Conservation (phyloP, 2,888 invertebrate species). For the Eupithecia exiguata region DNA sequence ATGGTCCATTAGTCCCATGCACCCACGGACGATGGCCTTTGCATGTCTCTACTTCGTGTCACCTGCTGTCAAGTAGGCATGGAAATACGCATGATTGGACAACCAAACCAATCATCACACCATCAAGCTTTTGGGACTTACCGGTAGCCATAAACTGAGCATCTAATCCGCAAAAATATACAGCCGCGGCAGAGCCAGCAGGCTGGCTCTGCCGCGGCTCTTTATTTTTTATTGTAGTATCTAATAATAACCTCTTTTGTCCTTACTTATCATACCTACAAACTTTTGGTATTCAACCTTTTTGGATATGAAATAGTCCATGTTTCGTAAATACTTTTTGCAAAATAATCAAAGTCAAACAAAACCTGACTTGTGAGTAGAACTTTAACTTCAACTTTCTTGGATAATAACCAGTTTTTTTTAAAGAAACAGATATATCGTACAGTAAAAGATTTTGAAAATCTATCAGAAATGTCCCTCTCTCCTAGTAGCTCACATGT, state of each 20-base stretch:
- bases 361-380: too few species aligned
- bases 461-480: not conserved
- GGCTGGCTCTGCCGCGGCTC: not conserved
- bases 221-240: not conserved
- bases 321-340: not conserved
- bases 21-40: slow-evolving; percentile 36
- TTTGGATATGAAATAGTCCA: not conserved
- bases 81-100: not conserved
- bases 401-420: not conserved
- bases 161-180: too few species aligned
- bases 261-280: not conserved
- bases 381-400: too few species aligned
- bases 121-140: not conserved
- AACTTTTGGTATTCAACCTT: not conserved
- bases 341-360: not conserved
- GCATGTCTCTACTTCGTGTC: slow-evolving; percentile 14
- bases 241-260: not conserved
- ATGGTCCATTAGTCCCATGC: slow-evolving; percentile 29
- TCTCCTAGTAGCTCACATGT: not conserved
- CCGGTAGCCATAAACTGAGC: not conserved
- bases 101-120: too few species aligned
- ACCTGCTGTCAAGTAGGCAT: not conserved
- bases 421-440: not conserved
- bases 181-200: too few species aligned
- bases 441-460: not conserved